Conservation (phyloP, 2,113 vertebrate genomes). For the Bos taurus region ARS-UCD2.0 NC_037338.1:47822501-47823000, state of each 20-base stretch:
- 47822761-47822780: not conserved
- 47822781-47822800: not conserved
- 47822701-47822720: not conserved
- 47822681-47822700: not conserved
- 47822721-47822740: not conserved
- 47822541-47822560: no score
- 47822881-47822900: not conserved
- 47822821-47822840: not conserved
- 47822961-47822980: not conserved
- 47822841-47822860: not conserved
- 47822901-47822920: not conserved
- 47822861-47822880: not conserved
- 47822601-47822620: not conserved
- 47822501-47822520: no score
- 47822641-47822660: not conserved
- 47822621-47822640: not conserved
- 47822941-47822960: not conserved
- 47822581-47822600: not conserved
- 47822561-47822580: not conserved
- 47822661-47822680: not conserved
- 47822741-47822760: rapidly evolving
- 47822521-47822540: not conserved
- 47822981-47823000: not conserved
- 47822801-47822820: not conserved
- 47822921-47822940: not conserved